Percentiles rank a stretch among this genome's conserved stretches.
phyloP scores from a whole-genome alignment of 2,797 vertebrate species.

The Smutsia temminckii region DNA sequence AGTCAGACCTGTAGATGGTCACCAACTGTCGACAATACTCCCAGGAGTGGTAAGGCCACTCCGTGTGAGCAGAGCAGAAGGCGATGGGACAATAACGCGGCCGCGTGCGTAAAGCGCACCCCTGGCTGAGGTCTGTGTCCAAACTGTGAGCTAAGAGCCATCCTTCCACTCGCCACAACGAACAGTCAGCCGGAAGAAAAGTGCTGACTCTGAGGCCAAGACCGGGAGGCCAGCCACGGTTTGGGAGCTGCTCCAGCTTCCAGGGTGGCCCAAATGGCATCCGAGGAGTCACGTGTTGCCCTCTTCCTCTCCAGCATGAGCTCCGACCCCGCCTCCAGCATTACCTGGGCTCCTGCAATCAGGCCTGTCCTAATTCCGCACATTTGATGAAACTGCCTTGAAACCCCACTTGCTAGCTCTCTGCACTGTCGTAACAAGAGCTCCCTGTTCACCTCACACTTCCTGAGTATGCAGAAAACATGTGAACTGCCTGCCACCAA shows the following conservation, averaged over 20 bases:
- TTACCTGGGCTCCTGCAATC: slow-evolving; percentile 19
- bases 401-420: not conserved
- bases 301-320: not conserved
- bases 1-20: not conserved
- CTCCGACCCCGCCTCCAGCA: not conserved
- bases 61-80: not conserved
- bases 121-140: fast-evolving
- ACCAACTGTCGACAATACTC: not conserved
- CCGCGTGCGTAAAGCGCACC: not conserved
- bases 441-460: slow-evolving; percentile 51
- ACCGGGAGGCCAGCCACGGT: slow-evolving; percentile 43
- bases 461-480: slow-evolving; percentile 45
- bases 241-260: not conserved
- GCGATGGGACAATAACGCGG: not conserved
- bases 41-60: fast-evolving
- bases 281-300: too few relatives aligned
- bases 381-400: not conserved
- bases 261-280: fast-evolving
- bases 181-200: slow-evolving; percentile 52
- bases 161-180: not conserved
- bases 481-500: slow-evolving; percentile 42
- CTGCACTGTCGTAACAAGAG: not conserved
- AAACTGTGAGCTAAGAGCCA: not conserved
- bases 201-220: not conserved
- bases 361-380: not conserved